These are phyloP conservation scores for Asarcornis scutulata DNA, from an alignment of 2,113 vertebrate genomes.

Conservation along the genomic window DNA sequence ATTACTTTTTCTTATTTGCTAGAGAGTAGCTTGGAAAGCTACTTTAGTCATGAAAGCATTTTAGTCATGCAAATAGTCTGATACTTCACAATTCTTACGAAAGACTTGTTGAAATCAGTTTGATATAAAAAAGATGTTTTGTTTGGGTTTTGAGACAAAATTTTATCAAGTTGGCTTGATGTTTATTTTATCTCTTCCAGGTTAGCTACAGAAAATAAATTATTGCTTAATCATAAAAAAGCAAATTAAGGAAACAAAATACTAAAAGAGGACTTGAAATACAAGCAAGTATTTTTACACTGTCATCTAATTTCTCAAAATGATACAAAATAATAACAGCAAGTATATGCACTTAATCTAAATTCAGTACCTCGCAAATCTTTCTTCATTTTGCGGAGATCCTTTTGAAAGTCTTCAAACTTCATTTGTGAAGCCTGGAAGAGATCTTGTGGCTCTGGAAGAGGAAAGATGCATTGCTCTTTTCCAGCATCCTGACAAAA, in stretches of 20 bases:
- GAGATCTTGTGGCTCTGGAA: constrained; percentile 96
- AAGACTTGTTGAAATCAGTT: background rate
- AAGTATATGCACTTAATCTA: background rate
- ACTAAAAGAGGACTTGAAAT: background rate
- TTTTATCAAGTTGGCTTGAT: background rate
- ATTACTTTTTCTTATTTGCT: background rate
- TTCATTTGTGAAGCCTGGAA: constrained; percentile 97
- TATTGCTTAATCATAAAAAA: background rate
- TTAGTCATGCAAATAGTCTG: background rate
- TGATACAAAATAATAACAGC: background rate
- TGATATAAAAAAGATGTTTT: background rate
- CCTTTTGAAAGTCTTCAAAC: constrained; percentile 97
- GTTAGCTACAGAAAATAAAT: background rate
- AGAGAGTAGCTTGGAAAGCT: background rate
- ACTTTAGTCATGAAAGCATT: background rate
- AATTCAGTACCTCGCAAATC: constrained; percentile 87
- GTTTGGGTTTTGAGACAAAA: background rate
- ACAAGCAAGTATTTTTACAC: background rate
- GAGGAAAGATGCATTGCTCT: constrained; percentile 90
- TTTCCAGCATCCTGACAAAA: constrained; percentile 88
- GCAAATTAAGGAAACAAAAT: background rate
- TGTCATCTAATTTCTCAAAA: background rate
- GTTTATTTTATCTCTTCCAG: background rate
- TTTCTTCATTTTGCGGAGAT: constrained; percentile 89
- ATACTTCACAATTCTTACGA: background rate